These are phyloP conservation scores for Rhinophrynus dorsalis DNA, from an alignment of 2,797 vertebrate species.

Conservation along the genomic window DNA sequence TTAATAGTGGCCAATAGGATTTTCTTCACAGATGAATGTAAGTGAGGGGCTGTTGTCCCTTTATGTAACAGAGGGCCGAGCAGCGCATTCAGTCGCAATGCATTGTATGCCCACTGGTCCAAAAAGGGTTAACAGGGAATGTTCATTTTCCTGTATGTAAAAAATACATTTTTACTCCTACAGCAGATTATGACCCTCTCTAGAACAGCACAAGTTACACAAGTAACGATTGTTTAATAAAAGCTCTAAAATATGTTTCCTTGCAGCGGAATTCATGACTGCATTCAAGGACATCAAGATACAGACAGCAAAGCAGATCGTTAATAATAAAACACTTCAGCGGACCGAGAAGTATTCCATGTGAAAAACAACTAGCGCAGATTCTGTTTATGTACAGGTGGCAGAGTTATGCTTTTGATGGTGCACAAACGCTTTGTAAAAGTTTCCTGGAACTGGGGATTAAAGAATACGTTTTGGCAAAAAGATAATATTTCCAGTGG, in stretches of 20 bases:
- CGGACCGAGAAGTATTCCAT: not conserved
- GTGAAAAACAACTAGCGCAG: not conserved
- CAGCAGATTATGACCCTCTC: no score
- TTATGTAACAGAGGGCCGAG: no score
- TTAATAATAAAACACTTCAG: constrained; percentile 4
- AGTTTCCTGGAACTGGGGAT: not conserved
- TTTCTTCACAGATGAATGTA: no score
- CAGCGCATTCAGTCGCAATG: no score
- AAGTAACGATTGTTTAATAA: not conserved
- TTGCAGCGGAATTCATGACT: not conserved
- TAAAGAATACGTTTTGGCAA: constrained; percentile 11
- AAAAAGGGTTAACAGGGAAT: no score
- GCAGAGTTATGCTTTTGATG: not conserved
- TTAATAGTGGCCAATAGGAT: no score
- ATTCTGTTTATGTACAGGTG: constrained; percentile 29
- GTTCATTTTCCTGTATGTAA: no score
- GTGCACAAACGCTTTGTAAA: constrained; percentile 1
- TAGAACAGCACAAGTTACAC: no score
- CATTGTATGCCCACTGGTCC: no score
- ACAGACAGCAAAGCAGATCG: not conserved
- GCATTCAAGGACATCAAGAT: not conserved
- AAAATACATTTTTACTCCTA: no score
- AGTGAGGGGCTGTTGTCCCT: no score
- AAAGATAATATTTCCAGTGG: not conserved
- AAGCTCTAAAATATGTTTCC: not conserved